These are phyloP conservation scores for Nephrotoma guestfalica DNA, from an alignment of 2,888 invertebrate species.

Conservation along the genomic window DNA sequence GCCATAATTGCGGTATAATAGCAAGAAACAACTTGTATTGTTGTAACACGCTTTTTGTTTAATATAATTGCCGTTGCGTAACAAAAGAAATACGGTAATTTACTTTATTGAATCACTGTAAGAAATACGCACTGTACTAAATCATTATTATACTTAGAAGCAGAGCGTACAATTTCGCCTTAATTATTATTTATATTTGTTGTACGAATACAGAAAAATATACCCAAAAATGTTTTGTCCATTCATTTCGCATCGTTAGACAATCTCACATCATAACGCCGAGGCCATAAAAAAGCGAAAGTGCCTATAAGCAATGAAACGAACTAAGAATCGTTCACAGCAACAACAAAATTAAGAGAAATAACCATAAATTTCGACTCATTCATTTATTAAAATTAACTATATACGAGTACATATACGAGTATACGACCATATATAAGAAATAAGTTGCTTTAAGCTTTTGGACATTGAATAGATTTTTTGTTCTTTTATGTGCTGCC, in stretches of 20 bases:
- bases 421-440: no score
- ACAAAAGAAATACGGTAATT: not conserved
- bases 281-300: not conserved
- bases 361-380: not conserved
- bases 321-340: not conserved
- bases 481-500: not conserved
- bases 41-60: not conserved
- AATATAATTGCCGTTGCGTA: not conserved
- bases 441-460: not conserved
- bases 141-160: not conserved
- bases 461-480: not conserved
- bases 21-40: not conserved
- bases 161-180: not conserved
- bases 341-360: not conserved
- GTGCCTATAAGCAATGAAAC: not conserved
- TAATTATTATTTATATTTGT: not conserved
- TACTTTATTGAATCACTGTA: not conserved
- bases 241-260: not conserved
- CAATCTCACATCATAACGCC: not conserved
- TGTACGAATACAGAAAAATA: not conserved
- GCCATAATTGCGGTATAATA: not conserved
- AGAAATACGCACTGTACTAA: not conserved
- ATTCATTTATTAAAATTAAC: not conserved
- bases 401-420: not conserved
- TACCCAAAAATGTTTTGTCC: not conserved